Conservation (phyloP, 2,113 vertebrate species). For the Tachuris rubrigastra region DNA sequence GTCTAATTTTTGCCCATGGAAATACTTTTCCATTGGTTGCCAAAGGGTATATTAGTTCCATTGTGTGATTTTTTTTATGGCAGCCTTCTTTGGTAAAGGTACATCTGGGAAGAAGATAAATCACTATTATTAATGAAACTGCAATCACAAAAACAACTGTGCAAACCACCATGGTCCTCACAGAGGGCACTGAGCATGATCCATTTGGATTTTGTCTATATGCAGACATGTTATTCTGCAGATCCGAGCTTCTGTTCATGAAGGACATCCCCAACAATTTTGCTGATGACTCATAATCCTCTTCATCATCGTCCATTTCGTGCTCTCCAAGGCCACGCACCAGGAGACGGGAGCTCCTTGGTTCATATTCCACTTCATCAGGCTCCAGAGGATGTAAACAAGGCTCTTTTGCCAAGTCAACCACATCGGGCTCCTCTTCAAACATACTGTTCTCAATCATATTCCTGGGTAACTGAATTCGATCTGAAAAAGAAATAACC, state of each 20-base stretch:
- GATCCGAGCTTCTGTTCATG: slow-evolving; percentile 91
- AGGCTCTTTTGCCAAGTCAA: slow-evolving; percentile 93
- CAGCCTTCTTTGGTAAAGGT: slow-evolving; percentile 95
- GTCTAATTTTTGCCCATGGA: slow-evolving; percentile 86
- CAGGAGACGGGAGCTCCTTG: slow-evolving; percentile 89
- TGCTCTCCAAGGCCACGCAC: slow-evolving; percentile 94
- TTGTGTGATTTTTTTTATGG: slow-evolving; percentile 74
- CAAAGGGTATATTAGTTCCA: slow-evolving; percentile 78
- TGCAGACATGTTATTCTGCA: slow-evolving; percentile 73
- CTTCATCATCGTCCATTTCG: slow-evolving; percentile 94
- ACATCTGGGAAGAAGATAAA: slow-evolving; percentile 91
- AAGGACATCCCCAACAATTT: slow-evolving; percentile 96
- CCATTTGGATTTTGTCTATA: slow-evolving; percentile 79
- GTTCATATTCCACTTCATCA: slow-evolving; percentile 90
- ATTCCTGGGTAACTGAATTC: slow-evolving; percentile 88
- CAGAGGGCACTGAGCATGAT: slow-evolving; percentile 80
- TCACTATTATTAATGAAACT: slow-evolving; percentile 81
- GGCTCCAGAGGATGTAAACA: slow-evolving; percentile 90
- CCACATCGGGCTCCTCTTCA: slow-evolving; percentile 95
- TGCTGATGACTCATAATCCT: slow-evolving; percentile 94
- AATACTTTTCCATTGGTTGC: slow-evolving; percentile 84
- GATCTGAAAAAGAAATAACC: slow-evolving; percentile 75
- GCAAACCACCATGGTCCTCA: slow-evolving; percentile 79
- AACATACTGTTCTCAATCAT: slow-evolving; percentile 99
- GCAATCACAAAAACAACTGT: slow-evolving; percentile 81